Base-by-base conservation (phyloP, 2,113 vertebrate species). In the Ceuthmochares aereus region DNA sequence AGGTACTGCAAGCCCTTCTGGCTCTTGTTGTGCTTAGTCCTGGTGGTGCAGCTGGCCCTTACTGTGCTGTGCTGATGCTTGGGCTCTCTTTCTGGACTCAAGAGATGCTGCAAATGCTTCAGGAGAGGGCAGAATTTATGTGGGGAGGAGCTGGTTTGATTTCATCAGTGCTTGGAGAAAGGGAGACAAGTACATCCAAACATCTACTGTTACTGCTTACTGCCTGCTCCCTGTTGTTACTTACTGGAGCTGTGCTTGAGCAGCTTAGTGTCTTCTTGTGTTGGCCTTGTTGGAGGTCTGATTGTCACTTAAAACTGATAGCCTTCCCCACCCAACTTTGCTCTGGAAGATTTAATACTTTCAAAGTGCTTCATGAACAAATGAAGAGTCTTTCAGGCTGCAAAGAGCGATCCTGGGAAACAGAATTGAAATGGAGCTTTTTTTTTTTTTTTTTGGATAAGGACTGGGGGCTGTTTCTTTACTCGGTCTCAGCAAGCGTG, bases 191-290 rank as follows among this genome's bases (percentile, higher is more conserved):
- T 6, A 4, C 7, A 16, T 43, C 45, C 2, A 0, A 0, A 0
- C 0, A 0, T 40, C 22, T 54, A 30, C 66, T 59, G 7, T 52
- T 68, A 26, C 49, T 45, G 18, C 8, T 30, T 21, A 25, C 16
- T 56, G 42, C 42, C 54, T 23, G 27, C 13, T 47, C 32, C 27
- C 6, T 6, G 40, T 29, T 6, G 40, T 29, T 47, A 10, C 7
- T 45, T 1, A 0, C 7, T 43, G 73, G 54, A 45, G 36, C 34
- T 63, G 43, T 36, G 68, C n/a, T 64, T 47, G 72, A 25, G 32
- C 0, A 0, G 40, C 12, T 67, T 5, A 6, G 40, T 9, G 19
- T 51, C 21, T 51, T 20, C 12, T 62, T 0, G 4, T 37, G 10
- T 51, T 29, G 40, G 42, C 40, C 30, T 47, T 0, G 0, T 4